Conservation (phyloP, 2,797 vertebrate species). For the Caiman crocodilus region DNA sequence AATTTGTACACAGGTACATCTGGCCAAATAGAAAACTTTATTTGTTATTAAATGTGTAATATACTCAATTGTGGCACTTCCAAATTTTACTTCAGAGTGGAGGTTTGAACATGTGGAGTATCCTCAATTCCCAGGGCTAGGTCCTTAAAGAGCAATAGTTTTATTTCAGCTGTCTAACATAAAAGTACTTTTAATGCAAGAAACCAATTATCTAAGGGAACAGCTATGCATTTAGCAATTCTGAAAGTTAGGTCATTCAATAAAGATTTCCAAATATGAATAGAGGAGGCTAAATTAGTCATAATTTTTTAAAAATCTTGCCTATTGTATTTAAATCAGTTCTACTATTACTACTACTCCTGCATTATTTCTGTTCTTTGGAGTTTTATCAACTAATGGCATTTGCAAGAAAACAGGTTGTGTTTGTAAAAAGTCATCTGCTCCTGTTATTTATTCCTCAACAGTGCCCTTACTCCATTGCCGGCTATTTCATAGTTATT, state of each 20-base stretch:
- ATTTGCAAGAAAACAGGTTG: background rate
- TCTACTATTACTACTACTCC: background rate
- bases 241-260: background rate
- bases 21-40: conserved; percentile 9
- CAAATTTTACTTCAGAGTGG: background rate
- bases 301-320: conserved; percentile 11
- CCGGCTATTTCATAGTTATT: background rate
- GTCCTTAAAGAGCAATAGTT: background rate
- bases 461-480: background rate
- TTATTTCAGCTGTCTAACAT: background rate
- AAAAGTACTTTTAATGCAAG: background rate
- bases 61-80: background rate
- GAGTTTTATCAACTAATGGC: background rate
- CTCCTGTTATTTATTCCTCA: background rate
- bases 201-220: background rate
- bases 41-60: background rate
- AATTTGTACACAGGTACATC: background rate
- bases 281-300: background rate
- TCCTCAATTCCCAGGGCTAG: background rate
- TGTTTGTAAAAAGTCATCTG: background rate
- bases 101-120: background rate
- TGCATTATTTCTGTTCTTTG: background rate
- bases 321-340: background rate
- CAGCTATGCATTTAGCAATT: background rate
- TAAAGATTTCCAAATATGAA: background rate